Evolutionary conservation across 1,140 invertebrate genomes (phyloP), one percentile per base, ranked within the genome.

Genomic region (Lasioglossum baleicum): DNA sequence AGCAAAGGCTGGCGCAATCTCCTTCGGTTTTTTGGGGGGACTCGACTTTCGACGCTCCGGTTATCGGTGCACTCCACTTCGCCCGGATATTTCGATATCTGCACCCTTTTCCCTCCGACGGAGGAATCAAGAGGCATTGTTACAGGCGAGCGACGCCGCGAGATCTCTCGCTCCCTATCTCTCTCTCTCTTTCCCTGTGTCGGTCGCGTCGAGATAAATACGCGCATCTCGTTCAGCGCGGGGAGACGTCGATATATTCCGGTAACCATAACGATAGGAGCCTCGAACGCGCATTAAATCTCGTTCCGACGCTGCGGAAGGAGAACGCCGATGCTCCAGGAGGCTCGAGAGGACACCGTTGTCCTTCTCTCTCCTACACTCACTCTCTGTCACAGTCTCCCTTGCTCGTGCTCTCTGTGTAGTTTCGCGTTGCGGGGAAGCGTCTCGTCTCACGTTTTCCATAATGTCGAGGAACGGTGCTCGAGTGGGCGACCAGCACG

Each of bases 391-490:
- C n/a, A n/a, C n/a, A n/a, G n/a, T 60, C 78, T 58, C 84, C 63
- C 17, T 7, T 15, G 80, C 72, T 17, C 84, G 1, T 2, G 63
- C 2, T n/a, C 7, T 68, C 58, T 35, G 11, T 20, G 63, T 70
- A 13, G 35, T 60, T 22, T n/a, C 17, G 65, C 40, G 40, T 51
- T 63, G 48, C 61, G 51, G 51, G 15, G 51, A 20, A 53, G 51
- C 51, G 51, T 53, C 51, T 48, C 65, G 67, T 71, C 67, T 83
- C 78, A 67, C 77, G 63, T 74, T 81, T 86, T 83, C 69, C 74
- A 86, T 77, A 80, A 86, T 72, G 67, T 69, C 53, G 60, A 71
- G 56, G n/a, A 68, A 63, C 78, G 78, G 73, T 60, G 75, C 83
- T 78, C 66, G 81, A 68, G 69, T 72, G 70, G 51, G 65, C 75